Evolutionary conservation across 1,140 invertebrate genomes (phyloP), one percentile per base, ranked within the genome.

Genomic region (Asobara japonica): DNA sequence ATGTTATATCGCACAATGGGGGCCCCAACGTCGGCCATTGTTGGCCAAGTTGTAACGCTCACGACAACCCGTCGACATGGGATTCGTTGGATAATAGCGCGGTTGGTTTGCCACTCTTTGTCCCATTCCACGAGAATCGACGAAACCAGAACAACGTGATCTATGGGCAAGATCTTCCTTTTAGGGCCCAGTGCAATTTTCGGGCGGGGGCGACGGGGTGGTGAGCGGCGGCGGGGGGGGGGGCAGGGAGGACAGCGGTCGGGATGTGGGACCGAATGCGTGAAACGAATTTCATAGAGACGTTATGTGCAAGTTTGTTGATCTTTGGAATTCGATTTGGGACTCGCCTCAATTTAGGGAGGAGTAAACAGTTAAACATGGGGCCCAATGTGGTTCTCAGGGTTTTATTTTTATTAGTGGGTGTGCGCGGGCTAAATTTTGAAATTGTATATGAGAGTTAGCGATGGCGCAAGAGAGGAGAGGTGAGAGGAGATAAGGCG

Each of bases 281-380:
- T 85, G 80, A 84, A 84, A 84, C 82, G 82, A 79, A 86, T 85
- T 85, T 84, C 82, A 84, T 78, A 80, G 83, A 79, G 81, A 82
- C 11, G 31, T 36, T 56, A 56, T 56, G 22, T 56, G 22, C 6
- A 56, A 56, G 18, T 56, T 25, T 45, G 48, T 64, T 41, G 48
- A 38, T 62, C 65, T 45, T 51, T 30, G 3, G 1, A 45, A 45
- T 38, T 33, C 41, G 61, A 51, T 60, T 16, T 25, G 33, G 65
- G 22, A 33, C 48, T 64, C 25, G n/a, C n/a, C 41, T 13, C n/a
- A 5, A 56, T 56, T 56, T 22, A 27, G 51, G 22, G 22, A 56
- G 25, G 2, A 56, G 51, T 45, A 45, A 45, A 45, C 41, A 56
- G 11, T 36, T 36, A 11, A 11, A 36, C 5, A 36, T 6, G 31